Evolutionary conservation across 2,113 vertebrate genomes (phyloP).

Genomic region (Orycteropus afer): DNA sequence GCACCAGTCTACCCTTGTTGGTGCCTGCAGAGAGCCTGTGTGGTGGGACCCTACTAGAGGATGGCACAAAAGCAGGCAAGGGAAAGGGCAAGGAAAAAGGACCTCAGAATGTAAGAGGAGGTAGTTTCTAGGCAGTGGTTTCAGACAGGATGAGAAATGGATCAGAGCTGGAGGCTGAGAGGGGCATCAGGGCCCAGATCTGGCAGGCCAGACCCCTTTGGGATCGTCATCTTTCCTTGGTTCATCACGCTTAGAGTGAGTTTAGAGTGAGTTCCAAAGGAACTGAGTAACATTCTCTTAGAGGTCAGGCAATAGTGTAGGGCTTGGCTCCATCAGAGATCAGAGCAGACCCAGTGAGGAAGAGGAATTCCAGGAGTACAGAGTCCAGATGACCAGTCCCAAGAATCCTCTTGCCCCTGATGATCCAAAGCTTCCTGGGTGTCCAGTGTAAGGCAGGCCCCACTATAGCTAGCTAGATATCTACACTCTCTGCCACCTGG

Average conservation of each 20-base stretch:
- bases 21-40: neutral
- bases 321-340: neutral
- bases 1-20: neutral
- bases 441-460: neutral
- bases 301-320: neutral
- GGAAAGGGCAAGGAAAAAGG: too few relatives aligned
- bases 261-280: neutral
- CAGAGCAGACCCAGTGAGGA: neutral
- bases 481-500: neutral
- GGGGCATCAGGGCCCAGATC: neutral
- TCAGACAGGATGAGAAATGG: neutral
- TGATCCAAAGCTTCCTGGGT: neutral
- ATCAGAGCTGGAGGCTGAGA: neutral
- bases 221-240: neutral
- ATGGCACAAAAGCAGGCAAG: neutral
- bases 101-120: neutral
- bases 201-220: neutral
- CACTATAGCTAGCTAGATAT: neutral
- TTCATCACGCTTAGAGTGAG: neutral
- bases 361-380: neutral
- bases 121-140: neutral
- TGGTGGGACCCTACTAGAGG: neutral
- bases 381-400: neutral
- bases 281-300: neutral
- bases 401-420: rapidly evolving